Evolutionary conservation across 2,888 invertebrate genomes (phyloP), one percentile per base, ranked within the genome.

Genomic region (Chrysolina oricalcia): DNA sequence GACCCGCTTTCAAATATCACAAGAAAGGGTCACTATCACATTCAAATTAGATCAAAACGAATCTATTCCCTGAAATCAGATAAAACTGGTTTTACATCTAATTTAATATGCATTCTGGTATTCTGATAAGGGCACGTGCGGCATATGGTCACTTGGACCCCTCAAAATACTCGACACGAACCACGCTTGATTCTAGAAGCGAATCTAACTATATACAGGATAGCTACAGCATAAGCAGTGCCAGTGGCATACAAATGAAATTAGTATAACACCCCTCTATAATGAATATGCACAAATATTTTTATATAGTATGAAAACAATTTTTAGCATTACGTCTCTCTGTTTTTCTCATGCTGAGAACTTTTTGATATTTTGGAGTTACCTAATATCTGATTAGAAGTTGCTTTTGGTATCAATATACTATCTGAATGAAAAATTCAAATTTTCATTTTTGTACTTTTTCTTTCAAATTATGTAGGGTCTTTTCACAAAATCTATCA

Each of bases 61-160:
- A 40, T 66, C 19, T 27, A 70, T 23, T 70, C 27, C 27, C n/a
- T 70, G 27, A 56, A 73, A 70, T 70, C 56, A 68, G 64, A 73
- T 73, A 74, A 74, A 74, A 74, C 74, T 56, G 69, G 74, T 70
- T 74, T 59, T 64, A 48, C 41, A 66, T 74, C 53, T 53, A 64
- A 70, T 70, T 73, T 8, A 68, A 69, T 70, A 71, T 68, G 68
- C 68, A 64, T 67, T 59, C 66, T 68, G 50, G 56, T 35, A 66
- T 66, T 70, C 48, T 50, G 71, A 74, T 74, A 64, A 70, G 19
- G 35, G 75, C 71, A 78, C 77, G 75, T 71, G 77, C 56, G 74
- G 64, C 76, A 76, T 78, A 76, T 78, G 75, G 78, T 73, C 65
- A 72, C 56, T 78, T 67, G 41, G 50, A 70, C 77, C 75, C 76